These are phyloP conservation scores for Myopa testacea DNA, from an alignment of 2,888 invertebrate species.

Conservation along the genomic window DNA sequence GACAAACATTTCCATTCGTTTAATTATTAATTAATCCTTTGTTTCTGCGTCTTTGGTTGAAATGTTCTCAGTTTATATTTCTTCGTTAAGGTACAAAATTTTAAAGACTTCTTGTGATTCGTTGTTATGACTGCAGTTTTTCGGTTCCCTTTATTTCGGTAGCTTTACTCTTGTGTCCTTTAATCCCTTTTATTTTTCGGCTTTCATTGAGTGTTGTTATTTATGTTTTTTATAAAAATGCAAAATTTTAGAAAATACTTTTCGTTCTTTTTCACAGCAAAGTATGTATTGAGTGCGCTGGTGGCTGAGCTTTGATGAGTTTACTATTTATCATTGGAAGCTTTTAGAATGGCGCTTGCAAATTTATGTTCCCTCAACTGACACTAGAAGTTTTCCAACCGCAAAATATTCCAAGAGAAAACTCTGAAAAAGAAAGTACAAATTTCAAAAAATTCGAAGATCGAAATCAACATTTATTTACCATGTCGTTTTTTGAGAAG, in stretches of 20 bases:
- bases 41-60: neutral
- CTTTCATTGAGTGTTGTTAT: conserved; percentile 1
- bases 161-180: conserved; percentile 23
- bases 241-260: conserved; percentile 26
- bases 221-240: conserved; percentile 30
- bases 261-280: neutral
- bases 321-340: too few species aligned
- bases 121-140: conserved; percentile 30
- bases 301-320: too few species aligned
- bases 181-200: conserved; percentile 4
- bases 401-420: too few species aligned
- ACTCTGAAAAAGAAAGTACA: too few species aligned
- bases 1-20: neutral
- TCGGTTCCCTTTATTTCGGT: conserved; percentile 14
- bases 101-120: conserved; percentile 12
- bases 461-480: too few species aligned
- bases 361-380: too few species aligned
- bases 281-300: conserved; percentile 24
- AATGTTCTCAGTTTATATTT: neutral
- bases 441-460: too few species aligned
- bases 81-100: conserved; percentile 18
- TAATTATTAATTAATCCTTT: neutral
- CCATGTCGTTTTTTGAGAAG: too few species aligned
- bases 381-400: too few species aligned
- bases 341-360: too few species aligned